Base-by-base conservation (phyloP, 64 coral and sea anemone species). In the Actinia tenebrosa region DNA sequence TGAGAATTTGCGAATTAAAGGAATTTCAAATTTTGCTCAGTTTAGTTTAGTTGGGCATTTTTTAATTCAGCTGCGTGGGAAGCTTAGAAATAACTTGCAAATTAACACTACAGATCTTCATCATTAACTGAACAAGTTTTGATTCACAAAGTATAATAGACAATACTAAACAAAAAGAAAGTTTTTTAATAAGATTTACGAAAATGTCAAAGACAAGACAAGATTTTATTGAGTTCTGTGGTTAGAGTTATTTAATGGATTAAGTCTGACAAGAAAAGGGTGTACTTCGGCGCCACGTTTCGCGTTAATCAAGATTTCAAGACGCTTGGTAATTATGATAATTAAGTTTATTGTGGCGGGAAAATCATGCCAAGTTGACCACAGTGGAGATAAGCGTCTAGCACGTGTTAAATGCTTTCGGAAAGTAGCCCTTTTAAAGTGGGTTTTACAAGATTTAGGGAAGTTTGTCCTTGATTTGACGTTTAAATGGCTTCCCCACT, bases 371-470 rank as follows among this genome's bases (percentile, higher is more conserved):
- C 69, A 75, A 42, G 5, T 20, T 61, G 20, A 69, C 64, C 64
- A 69, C 64, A 69, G 7, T 23, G 69, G 69, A 75, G 69, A 75
- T 75, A 75, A 75, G 69, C 69, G 69, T 9, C 26, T 25, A 75
- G 22, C 69, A 75, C 69, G 69, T 75, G 69, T 75, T 75, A 14
- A 75, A 27, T 9, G 2, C 69, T 75, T 75, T 4, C 10, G 27
- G 69, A 75, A 75, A 75, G 69, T 75, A 75, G 69, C 27, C 69
- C 30, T 71, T 30, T 71, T 71, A 22, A 22, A 71, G 25, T 71
- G 3, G 30, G 9, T 27, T 11, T 75, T 30, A 3, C n/a, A 3
- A 75, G 26, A 13, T 3, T 7, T 7, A 2, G 69, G 30, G 27
- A 42, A 75, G 3, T 26, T 75, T 27, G 69, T 18, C 23, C 37